Percentiles rank a stretch among this genome's conserved stretches.
Evolutionary conservation across 2,113 vertebrate species (phyloP).

Genomic region (Gymnobelideus leadbeateri): DNA sequence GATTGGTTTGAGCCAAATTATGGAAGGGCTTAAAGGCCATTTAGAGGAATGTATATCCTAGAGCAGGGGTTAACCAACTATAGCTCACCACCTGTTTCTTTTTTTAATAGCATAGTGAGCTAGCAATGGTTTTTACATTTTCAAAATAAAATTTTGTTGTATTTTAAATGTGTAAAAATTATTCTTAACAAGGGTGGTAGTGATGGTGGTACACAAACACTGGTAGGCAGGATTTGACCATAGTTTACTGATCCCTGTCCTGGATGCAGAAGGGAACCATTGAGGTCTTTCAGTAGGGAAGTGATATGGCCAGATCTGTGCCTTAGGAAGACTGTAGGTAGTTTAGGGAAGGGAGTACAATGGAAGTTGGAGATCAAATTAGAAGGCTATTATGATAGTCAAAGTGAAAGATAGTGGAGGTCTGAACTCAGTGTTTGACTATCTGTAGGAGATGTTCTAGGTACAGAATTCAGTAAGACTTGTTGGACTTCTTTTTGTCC

Average conservation of each 20-base stretch:
- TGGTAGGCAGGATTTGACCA: neutral
- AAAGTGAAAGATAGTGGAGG: neutral
- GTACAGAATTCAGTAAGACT: neutral
- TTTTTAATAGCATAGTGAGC: neutral
- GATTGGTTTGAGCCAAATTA: neutral
- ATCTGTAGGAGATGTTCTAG: neutral
- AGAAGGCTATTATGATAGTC: neutral
- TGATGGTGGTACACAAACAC: neutral
- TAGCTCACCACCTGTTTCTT: neutral
- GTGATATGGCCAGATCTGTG: neutral
- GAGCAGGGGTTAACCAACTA: neutral
- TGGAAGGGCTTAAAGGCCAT: neutral
- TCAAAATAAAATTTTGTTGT: neutral
- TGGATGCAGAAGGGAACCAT: neutral
- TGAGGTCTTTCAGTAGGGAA: neutral
- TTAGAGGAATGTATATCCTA: neutral
- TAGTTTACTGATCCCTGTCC: neutral
- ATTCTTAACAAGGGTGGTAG: neutral
- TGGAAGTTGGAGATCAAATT: neutral
- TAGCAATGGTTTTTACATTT: neutral
- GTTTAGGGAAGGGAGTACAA: neutral
- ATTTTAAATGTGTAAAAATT: neutral
- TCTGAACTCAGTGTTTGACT: neutral
- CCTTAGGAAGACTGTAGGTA: neutral
- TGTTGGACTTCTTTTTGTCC: neutral